These are phyloP conservation scores for Platycheirus albimanus DNA, from an alignment of 2,888 invertebrate species.

Conservation along the genomic window DNA sequence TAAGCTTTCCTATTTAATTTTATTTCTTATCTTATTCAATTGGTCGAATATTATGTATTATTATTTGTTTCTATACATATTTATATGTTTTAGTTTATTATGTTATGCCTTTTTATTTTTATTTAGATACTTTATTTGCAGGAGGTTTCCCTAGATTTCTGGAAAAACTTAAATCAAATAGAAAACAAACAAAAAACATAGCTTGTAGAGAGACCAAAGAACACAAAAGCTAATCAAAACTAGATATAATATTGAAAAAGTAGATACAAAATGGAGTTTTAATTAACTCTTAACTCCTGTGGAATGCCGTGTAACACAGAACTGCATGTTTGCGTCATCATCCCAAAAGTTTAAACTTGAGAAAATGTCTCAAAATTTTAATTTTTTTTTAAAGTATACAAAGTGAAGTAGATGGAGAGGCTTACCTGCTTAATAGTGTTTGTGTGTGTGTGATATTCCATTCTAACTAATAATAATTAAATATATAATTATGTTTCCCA, in stretches of 20 bases:
- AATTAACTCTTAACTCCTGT: not conserved
- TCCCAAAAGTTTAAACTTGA: not conserved
- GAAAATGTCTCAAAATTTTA: not conserved
- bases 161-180: not conserved
- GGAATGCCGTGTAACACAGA: not conserved
- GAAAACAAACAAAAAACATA: no score
- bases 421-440: conserved; percentile 45
- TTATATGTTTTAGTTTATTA: conserved; percentile 40
- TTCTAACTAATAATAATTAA: conserved; percentile 55
- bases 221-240: not conserved
- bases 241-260: no score
- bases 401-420: conserved; percentile 1
- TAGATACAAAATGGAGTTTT: not conserved
- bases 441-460: conserved; percentile 46
- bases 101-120: conserved; percentile 50
- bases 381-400: not conserved
- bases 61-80: conserved; percentile 65
- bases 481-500: conserved; percentile 37
- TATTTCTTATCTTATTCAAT: conserved; percentile 74
- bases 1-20: conserved; percentile 63
- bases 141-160: conserved; percentile 2
- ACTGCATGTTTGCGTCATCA: not conserved
- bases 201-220: no score
- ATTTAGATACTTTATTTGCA: conserved; percentile 44
- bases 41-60: conserved; percentile 75